Evolutionary conservation across 2,113 vertebrate species (phyloP), one percentile per base, ranked within the genome.

Genomic region (Cynopterus brachyotis): DNA sequence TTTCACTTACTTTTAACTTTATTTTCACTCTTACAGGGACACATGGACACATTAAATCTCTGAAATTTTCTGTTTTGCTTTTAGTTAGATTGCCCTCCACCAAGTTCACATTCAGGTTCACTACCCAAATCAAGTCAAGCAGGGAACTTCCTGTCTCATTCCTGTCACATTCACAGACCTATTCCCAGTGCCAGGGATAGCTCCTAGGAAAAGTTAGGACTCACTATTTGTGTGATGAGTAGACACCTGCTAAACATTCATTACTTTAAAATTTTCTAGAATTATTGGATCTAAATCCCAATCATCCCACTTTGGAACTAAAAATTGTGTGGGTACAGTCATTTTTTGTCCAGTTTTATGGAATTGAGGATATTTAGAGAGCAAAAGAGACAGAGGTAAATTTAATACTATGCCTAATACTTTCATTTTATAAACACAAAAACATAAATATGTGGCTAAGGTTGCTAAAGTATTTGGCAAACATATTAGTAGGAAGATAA

Each of bases 81-180:
- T 35, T 12, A 7, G 26, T 67, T 64, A 20, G 7, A 80, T 47
- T 73, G 9, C 26, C 22, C 1, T 1, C 1, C 6, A 60, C 13
- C 50, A 50, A 50, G 15, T 50, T 50, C 50, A 17, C 50, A 50
- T 50, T 50, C 16, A 16, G 50, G 50, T 50, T 50, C 15, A 50
- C 50, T 50, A 6, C 4, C 9, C 30, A 22, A 6, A 30, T 73
- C 9, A 32, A 0, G 32, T 3, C 0, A 9, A 92, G 20, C 0
- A 53, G 9, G 57, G 4, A 5, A 17, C 7, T 28, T 66, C 11
- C n/a, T 5, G 1, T 35, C 19, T 81, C 30, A 20, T 76, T 66
- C 11, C n/a, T 5, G 1, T 35, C 19, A 76, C 30, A 20, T 76
- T 73, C 47, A 64, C 8, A 72, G 13, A n/a, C 6, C 6, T 55